Conservation (phyloP, 2,888 invertebrate genomes). For the Cheilosia urbana region DNA sequence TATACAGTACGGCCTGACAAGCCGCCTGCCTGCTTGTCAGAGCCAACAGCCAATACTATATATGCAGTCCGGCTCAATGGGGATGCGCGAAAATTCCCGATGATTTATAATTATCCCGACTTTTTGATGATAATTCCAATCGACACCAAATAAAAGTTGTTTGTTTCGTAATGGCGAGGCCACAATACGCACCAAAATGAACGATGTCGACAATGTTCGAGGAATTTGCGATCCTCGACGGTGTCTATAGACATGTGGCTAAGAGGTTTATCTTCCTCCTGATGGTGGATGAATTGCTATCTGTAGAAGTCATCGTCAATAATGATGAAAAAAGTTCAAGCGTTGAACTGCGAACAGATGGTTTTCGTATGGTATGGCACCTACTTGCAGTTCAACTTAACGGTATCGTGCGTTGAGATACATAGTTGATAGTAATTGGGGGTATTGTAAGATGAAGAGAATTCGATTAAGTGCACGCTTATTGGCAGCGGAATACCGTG, state of each 20-base stretch:
- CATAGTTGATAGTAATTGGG: conserved; percentile 29
- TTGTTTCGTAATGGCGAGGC: conserved; percentile 65
- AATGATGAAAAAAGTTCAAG: conserved; percentile 66
- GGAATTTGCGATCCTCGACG: conserved; percentile 50
- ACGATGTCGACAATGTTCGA: conserved; percentile 53
- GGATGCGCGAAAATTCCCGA: conserved; percentile 64
- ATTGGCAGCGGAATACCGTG: background rate
- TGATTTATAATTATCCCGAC: conserved; percentile 76
- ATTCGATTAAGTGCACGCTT: conserved; percentile 10
- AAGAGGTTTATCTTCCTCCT: conserved; percentile 38
- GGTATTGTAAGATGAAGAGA: conserved; percentile 18
- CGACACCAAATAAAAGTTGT: conserved; percentile 74
- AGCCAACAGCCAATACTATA: background rate
- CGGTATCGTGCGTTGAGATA: conserved; percentile 57
- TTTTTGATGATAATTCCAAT: conserved; percentile 76
- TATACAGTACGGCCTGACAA: conserved; percentile 4
- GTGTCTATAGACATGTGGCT: conserved; percentile 7
- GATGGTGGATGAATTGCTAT: conserved; percentile 65
- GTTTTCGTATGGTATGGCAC: conserved; percentile 22
- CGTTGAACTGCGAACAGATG: conserved; percentile 20
- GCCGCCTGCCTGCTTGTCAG: conserved; percentile 32
- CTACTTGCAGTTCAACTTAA: conserved; percentile 58
- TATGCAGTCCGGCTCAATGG: conserved; percentile 40
- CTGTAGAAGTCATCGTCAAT: conserved; percentile 71
- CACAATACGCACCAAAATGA: conserved; percentile 55